Conservation (phyloP, 2,113 vertebrate genomes). For the Dipodomys spectabilis region DNA sequence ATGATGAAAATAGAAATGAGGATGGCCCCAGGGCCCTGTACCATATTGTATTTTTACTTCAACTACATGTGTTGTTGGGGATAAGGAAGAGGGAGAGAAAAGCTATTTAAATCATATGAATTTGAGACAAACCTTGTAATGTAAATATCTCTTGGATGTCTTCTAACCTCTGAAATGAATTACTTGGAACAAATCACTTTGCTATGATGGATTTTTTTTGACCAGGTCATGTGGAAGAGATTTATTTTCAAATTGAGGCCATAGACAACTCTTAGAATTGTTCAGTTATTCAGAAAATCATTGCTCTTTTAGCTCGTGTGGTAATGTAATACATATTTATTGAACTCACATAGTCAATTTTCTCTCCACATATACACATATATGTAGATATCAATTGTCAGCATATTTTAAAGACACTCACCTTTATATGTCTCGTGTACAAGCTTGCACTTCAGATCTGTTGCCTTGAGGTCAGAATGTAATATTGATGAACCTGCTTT, state of each 20-base stretch:
- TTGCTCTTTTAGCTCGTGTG: neutral
- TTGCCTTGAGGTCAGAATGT: neutral
- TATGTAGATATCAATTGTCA: neutral
- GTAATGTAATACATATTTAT: neutral
- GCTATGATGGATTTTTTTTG: neutral
- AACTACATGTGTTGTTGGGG: neutral
- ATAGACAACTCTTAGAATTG: constrained; percentile 18
- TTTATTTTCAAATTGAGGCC: constrained; percentile 49
- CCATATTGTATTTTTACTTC: constrained; percentile 16
- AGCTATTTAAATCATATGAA: neutral
- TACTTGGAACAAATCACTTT: constrained; percentile 30
- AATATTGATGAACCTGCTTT: neutral
- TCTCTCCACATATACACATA: neutral
- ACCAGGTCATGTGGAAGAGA: neutral
- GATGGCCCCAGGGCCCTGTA: constrained; percentile 33
- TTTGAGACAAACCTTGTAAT: neutral
- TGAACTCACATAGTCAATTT: neutral
- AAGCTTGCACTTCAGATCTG: neutral
- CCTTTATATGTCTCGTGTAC: neutral
- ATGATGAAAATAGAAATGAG: constrained; percentile 21
- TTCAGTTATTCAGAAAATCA: neutral
- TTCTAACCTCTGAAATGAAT: constrained; percentile 37
- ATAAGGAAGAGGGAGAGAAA: neutral
- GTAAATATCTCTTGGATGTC: constrained; percentile 48
- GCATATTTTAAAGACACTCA: neutral